These are phyloP conservation scores for Oreortyx pictus DNA, from an alignment of 2,797 vertebrate genomes.

Conservation along the genomic window DNA sequence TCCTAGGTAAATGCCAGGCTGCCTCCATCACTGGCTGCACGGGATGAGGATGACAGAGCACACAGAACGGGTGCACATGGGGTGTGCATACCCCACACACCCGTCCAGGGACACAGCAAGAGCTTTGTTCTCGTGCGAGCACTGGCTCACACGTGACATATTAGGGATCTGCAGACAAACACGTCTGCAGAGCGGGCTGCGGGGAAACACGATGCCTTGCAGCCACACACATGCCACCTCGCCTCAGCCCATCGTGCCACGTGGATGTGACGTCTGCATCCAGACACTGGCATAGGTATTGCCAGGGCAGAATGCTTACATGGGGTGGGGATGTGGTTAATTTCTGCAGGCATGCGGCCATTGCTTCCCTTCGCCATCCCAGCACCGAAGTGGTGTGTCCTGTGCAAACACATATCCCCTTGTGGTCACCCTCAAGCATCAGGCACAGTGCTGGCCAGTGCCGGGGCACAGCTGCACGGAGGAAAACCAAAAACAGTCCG, in stretches of 20 bases:
- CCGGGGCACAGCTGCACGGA: background rate
- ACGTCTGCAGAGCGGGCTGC: background rate
- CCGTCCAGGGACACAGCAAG: rapidly evolving
- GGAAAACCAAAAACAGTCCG: background rate
- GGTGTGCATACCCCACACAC: background rate
- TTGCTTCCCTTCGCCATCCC: background rate
- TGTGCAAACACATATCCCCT: background rate
- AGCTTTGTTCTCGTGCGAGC: rapidly evolving
- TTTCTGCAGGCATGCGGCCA: rapidly evolving
- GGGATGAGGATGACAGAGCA: background rate
- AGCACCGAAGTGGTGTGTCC: background rate
- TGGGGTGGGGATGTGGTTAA: background rate
- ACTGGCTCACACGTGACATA: background rate
- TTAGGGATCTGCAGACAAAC: background rate
- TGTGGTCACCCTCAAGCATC: rapidly evolving
- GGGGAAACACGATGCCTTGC: background rate
- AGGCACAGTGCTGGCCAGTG: background rate
- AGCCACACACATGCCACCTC: background rate
- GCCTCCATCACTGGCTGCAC: background rate
- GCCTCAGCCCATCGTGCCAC: background rate
- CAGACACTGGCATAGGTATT: background rate
- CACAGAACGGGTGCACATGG: background rate
- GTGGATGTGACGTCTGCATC: background rate
- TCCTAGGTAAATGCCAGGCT: conserved; percentile 64
- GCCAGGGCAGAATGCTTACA: background rate